These are phyloP conservation scores for Acropora yongei DNA, from an alignment of 64 coral and sea anemone genomes.

Conservation along the genomic window DNA sequence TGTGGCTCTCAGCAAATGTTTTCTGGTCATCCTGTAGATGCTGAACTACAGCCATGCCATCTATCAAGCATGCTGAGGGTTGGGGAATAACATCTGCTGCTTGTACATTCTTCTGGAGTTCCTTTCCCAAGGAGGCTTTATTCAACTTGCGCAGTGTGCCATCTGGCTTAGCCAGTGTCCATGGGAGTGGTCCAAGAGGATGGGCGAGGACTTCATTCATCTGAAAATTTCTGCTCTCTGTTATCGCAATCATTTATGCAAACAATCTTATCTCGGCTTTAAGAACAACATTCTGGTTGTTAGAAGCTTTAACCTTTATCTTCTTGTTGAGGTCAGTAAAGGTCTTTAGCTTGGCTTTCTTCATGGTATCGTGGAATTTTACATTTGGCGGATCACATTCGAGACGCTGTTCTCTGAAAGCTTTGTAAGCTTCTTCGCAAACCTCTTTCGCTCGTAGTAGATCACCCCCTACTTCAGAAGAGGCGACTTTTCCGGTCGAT, in stretches of 20 bases:
- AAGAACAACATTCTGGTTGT: constrained; percentile 14
- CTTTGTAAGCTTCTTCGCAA: not conserved
- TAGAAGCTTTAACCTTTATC: constrained; percentile 28
- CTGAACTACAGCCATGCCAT: constrained; percentile 58
- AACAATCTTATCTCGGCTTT: constrained; percentile 45
- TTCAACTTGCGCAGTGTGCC: constrained; percentile 32
- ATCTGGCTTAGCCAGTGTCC: constrained; percentile 47
- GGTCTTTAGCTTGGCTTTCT: constrained; percentile 36
- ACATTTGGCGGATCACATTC: constrained; percentile 13
- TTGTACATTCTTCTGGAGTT: constrained; percentile 35
- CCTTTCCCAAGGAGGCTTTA: constrained; percentile 30
- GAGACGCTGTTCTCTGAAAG: constrained; percentile 20
- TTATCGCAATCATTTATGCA: constrained; percentile 38
- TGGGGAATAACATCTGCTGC: constrained; percentile 9
- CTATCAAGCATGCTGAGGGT: constrained; percentile 13
- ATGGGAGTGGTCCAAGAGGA: constrained; percentile 43
- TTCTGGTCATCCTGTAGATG: constrained; percentile 35
- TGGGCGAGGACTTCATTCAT: constrained; percentile 52
- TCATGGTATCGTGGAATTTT: constrained; percentile 40
- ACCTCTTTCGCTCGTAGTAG: not conserved
- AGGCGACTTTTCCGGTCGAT: constrained; percentile 14
- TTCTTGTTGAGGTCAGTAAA: constrained; percentile 59
- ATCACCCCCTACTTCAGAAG: not conserved
- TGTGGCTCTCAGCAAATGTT: too few species aligned
- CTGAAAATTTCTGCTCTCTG: constrained; percentile 35